phyloP scores from a whole-genome alignment of 1,140 invertebrate species.

The Lerema accius region DNA sequence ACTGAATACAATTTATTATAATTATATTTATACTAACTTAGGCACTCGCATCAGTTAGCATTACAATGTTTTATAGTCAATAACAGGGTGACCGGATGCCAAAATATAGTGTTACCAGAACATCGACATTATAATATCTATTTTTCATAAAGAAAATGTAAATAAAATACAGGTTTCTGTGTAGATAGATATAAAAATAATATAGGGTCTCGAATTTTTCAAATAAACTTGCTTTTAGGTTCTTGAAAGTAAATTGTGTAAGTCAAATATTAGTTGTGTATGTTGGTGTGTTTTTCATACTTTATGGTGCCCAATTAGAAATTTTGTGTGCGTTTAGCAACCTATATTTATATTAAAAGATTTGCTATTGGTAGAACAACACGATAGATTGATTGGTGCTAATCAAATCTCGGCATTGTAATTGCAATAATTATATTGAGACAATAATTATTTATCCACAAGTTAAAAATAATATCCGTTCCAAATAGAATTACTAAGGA shows the following conservation, averaged over 20 bases:
- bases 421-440: too few relatives aligned
- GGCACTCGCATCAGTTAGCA: not conserved
- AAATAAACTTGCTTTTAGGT: slow-evolving; percentile 1
- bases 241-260: not conserved
- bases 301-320: not conserved
- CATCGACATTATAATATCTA: slow-evolving; percentile 23
- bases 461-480: too few relatives aligned
- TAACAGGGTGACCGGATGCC: slow-evolving; percentile 49
- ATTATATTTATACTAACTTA: slow-evolving; percentile 2
- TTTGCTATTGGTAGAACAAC: not conserved
- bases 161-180: slow-evolving; percentile 17
- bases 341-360: not conserved
- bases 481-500: too few relatives aligned
- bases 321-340: not conserved
- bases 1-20: not conserved
- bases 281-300: not conserved
- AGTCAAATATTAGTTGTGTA: not conserved
- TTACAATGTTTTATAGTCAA: slow-evolving; percentile 28
- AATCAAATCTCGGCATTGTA: too few relatives aligned
- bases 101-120: slow-evolving; percentile 60
- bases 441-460: too few relatives aligned
- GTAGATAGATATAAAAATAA: slow-evolving; percentile 14
- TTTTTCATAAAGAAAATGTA: slow-evolving; percentile 20
- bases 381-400: too few relatives aligned
- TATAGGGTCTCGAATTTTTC: slow-evolving; percentile 13